Percentiles rank a stretch among this genome's conserved stretches.
phyloP scores from a whole-genome alignment of 1,140 invertebrate species.

The Leptinotarsa texana region DNA sequence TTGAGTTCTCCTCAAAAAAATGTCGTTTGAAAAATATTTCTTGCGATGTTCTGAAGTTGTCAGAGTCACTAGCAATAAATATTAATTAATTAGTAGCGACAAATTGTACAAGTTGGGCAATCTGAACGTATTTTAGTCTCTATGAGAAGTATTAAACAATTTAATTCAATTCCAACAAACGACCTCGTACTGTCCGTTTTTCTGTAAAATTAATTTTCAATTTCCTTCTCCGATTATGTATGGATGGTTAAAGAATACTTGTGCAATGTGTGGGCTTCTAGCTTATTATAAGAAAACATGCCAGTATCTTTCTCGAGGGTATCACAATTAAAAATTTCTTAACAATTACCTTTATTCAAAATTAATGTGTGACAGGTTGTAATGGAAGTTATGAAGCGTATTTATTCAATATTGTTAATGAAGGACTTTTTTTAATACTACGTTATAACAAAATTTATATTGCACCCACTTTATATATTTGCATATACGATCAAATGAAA shows the following conservation, averaged over 20 bases:
- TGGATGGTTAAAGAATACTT: neutral
- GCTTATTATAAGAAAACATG: conserved; percentile 1
- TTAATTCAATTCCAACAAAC: no score
- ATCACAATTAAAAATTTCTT: conserved; percentile 20
- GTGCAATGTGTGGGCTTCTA: conserved; percentile 8
- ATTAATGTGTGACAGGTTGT: conserved; percentile 21
- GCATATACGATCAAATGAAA: conserved; percentile 4
- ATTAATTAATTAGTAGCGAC: no score
- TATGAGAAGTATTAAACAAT: no score
- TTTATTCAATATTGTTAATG: conserved; percentile 23
- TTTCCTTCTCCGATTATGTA: neutral
- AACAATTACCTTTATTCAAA: conserved; percentile 16
- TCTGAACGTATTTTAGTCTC: no score
- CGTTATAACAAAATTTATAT: neutral
- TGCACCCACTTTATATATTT: conserved; percentile 13
- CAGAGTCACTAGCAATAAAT: no score
- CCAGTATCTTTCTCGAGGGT: neutral
- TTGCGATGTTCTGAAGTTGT: no score
- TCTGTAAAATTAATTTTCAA: neutral
- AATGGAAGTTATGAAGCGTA: conserved; percentile 20
- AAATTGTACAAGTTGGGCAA: no score
- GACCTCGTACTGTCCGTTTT: no score
- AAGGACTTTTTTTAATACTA: neutral
- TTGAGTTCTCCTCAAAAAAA: no score
- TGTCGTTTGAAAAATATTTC: no score